phyloP scores from a whole-genome alignment of 2,113 vertebrate genomes.

The Caranx melampygus region DNA sequence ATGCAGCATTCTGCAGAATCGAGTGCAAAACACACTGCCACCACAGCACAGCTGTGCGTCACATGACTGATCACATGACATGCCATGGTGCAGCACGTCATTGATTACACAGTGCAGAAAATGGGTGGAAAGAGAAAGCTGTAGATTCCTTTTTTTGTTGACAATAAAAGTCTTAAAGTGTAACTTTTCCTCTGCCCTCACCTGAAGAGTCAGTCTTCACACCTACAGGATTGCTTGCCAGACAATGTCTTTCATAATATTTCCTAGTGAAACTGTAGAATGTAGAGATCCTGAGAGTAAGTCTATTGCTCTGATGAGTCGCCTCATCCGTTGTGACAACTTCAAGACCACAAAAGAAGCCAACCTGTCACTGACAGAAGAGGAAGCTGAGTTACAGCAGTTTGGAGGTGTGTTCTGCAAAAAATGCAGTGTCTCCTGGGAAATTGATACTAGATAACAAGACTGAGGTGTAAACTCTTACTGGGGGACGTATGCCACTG shows the following conservation, averaged over 20 bases:
- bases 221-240: neutral
- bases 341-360: slow-evolving; percentile 20
- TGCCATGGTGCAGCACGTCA: slow-evolving; percentile 1
- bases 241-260: slow-evolving; percentile 17
- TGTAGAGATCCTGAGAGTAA: slow-evolving; percentile 21
- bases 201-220: slow-evolving; percentile 28
- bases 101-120: neutral
- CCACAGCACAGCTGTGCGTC: slow-evolving; percentile 49
- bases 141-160: slow-evolving; percentile 6
- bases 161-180: neutral
- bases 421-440: slow-evolving; percentile 28
- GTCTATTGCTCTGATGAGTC: slow-evolving; percentile 17
- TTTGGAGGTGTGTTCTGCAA: slow-evolving; percentile 34
- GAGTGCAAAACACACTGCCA: slow-evolving; percentile 68
- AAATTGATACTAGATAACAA: slow-evolving; percentile 30
- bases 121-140: neutral
- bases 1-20: slow-evolving; percentile 47
- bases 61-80: slow-evolving; percentile 34
- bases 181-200: slow-evolving; percentile 21
- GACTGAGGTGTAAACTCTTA: slow-evolving; percentile 31
- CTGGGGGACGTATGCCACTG: slow-evolving; percentile 18
- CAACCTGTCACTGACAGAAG: slow-evolving; percentile 26
- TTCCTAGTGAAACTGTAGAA: slow-evolving; percentile 16
- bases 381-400: slow-evolving; percentile 29
- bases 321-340: slow-evolving; percentile 40